Evolutionary conservation across 2,113 vertebrate genomes (phyloP), one percentile per base, ranked within the genome.

Genomic region (Sus scrofa): DNA sequence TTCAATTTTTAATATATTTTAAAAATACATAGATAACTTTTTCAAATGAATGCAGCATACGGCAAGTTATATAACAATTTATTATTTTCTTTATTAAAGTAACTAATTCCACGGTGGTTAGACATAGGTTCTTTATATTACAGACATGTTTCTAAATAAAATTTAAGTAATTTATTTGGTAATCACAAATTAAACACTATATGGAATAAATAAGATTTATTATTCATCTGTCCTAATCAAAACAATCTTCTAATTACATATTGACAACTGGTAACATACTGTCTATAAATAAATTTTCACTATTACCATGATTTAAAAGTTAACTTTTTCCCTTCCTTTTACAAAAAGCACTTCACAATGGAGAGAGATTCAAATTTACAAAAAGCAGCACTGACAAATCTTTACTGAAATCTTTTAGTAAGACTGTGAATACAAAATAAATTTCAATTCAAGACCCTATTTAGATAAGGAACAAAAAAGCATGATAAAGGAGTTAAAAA

Each of bases 131-230:
- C 73, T 52, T 83, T 50, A 68, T 75, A 93, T 82, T 94, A 95
- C 58, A 83, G 73, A 91, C 15, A 54, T 84, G 74, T 86, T 93
- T 91, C 63, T 83, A 75, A 89, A 63, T 91, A 92, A 81, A 87
- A 6, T 90, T 68, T 89, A 79, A 91, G 71, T 70, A n/a, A 79
- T 74, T 6, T 86, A 79, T 74, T 91, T 94, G 19, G 10, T 86
- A 96, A 92, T 91, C 37, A 94, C 50, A 92, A 91, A 78, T 88
- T 93, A 89, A 95, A 89, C 63, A 12, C 4, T 88, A 88, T 7
- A 30, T 71, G 7, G 15, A 96, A 91, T 86, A 74, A 82, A 50
- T 82, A 52, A 84, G 73, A 94, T 39, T 86, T 87, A 89, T 11
- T 84, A 58, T 4, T 93, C 37, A 96, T 6, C 7, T 54, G 37